phyloP scores from a whole-genome alignment of 2,888 invertebrate genomes.

The Argyresthia goedartella region DNA sequence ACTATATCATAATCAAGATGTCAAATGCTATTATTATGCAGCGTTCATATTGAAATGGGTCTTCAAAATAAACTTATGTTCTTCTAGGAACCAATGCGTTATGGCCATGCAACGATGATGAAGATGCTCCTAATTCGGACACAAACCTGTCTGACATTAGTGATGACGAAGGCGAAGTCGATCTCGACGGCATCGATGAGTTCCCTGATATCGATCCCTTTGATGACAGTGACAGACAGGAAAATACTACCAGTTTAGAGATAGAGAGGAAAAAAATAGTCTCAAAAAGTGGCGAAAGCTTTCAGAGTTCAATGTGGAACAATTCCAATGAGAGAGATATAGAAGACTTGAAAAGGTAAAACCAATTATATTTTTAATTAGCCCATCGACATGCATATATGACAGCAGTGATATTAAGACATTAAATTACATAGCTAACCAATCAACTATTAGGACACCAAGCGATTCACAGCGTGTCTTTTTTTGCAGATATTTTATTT shows the following conservation, averaged over 20 bases:
- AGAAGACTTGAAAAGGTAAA: conserved; percentile 67
- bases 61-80: not conserved
- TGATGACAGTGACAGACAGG: conserved; percentile 42
- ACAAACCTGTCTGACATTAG: conserved; percentile 47
- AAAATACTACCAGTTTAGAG: not conserved
- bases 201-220: conserved; percentile 38
- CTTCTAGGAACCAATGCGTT: conserved; percentile 48
- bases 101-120: conserved; percentile 61
- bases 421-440: not conserved
- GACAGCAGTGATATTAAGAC: not conserved
- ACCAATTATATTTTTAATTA: conserved; percentile 1
- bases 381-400: not conserved
- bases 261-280: conserved; percentile 36
- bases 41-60: no score
- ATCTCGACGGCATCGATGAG: conserved; percentile 43
- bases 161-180: conserved; percentile 45
- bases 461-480: not conserved
- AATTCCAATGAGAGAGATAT: conserved; percentile 63
- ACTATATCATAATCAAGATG: no score
- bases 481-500: conserved; percentile 63
- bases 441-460: not conserved
- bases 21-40: no score
- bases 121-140: conserved; percentile 58
- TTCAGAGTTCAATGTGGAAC: conserved; percentile 52
- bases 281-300: conserved; percentile 37